Evolutionary conservation across 1,140 invertebrate species (phyloP).

Genomic region (Ruditapes philippinarum): DNA sequence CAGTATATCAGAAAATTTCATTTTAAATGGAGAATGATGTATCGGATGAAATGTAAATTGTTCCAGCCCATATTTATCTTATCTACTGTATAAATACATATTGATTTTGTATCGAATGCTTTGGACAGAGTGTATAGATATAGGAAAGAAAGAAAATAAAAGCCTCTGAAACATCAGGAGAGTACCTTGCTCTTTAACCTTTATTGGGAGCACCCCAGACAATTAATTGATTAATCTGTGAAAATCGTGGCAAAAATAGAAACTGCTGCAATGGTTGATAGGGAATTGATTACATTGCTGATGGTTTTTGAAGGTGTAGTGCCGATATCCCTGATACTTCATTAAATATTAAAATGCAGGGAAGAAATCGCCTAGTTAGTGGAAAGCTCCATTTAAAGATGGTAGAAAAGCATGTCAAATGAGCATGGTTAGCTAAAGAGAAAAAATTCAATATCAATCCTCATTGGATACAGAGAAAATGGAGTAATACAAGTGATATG

Average conservation of each 20-base stretch:
- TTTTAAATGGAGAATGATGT: no score
- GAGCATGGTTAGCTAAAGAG: neutral
- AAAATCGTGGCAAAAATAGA: slow-evolving; percentile 20
- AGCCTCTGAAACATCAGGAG: neutral
- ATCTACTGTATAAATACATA: neutral
- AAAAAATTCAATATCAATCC: neutral
- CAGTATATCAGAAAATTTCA: no score
- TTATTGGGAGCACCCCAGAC: neutral
- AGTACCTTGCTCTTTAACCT: slow-evolving; percentile 10
- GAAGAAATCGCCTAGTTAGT: slow-evolving; percentile 13
- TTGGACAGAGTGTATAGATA: neutral
- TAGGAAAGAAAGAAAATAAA: no score
- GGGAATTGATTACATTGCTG: slow-evolving; percentile 14
- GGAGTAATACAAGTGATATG: neutral
- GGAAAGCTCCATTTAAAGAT: neutral
- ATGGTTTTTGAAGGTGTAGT: slow-evolving; percentile 18
- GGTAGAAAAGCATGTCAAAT: neutral
- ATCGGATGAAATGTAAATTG: no score
- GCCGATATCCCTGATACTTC: neutral
- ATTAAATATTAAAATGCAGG: slow-evolving; percentile 2
- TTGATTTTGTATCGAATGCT: slow-evolving; percentile 19
- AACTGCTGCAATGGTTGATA: slow-evolving; percentile 9
- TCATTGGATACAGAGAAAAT: no score
- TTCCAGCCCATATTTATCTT: no score
- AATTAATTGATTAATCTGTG: slow-evolving; percentile 34